A percentile compares a stretch with the other conserved stretches of the same genome.
Evolutionary conservation across 2,888 invertebrate species (phyloP).

Genomic region (Sturmia bella): DNA sequence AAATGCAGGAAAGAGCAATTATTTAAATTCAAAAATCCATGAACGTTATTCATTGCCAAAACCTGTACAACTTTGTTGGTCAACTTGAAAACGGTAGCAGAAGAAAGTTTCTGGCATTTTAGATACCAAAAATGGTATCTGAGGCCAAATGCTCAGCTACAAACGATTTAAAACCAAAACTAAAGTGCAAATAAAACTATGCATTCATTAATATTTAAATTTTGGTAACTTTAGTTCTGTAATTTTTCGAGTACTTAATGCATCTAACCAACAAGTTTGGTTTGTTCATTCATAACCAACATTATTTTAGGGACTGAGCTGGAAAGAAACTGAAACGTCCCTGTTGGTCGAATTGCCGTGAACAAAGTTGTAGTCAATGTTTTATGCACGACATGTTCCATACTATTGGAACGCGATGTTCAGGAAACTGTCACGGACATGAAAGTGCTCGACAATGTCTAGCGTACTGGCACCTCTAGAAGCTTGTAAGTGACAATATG

Average conservation of each 20-base stretch:
- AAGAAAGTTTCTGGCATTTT: slow-evolving; percentile 59
- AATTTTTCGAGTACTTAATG: slow-evolving; percentile 29
- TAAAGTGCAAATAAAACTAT: no score
- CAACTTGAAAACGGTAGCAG: slow-evolving; percentile 42
- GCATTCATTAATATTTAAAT: slow-evolving; percentile 51
- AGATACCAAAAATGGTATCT: slow-evolving; percentile 48
- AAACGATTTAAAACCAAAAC: no score
- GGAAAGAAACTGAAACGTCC: slow-evolving; percentile 18
- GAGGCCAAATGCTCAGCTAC: no score
- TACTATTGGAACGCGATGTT: no score
- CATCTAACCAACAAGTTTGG: slow-evolving; percentile 9
- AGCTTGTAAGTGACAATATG: no score
- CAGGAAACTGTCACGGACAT: no score
- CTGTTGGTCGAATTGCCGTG: no score
- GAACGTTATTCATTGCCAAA: slow-evolving; percentile 53
- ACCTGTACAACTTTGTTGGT: slow-evolving; percentile 54
- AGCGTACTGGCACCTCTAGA: background rate
- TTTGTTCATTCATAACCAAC: slow-evolving; percentile 16
- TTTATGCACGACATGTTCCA: no score
- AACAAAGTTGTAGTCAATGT: no score
- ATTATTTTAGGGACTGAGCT: slow-evolving; percentile 9
- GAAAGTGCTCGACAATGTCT: background rate
- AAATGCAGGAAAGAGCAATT: slow-evolving; percentile 7
- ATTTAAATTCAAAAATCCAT: slow-evolving; percentile 30
- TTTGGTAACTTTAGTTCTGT: slow-evolving; percentile 44